Evolutionary conservation across 2,113 vertebrate species (phyloP), one percentile per base, ranked within the genome.

Genomic region (Ellobius talpinus): DNA sequence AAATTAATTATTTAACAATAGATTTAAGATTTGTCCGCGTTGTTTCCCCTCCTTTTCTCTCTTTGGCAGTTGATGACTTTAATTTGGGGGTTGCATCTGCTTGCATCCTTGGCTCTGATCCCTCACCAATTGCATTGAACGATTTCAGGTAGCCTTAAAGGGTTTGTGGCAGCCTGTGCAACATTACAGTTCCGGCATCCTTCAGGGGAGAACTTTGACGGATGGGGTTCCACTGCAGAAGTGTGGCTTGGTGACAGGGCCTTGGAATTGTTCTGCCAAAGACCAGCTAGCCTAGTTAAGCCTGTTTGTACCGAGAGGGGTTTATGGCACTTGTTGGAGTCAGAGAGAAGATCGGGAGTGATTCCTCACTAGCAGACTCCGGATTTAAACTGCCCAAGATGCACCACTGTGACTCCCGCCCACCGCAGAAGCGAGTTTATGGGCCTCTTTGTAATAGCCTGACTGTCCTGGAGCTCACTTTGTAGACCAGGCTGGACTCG

Each of bases 1-100:
- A 82, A 65, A 63, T 6, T 65, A 86, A 89, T 96, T 89, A 55
- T 66, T 95, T 96, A 89, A 68, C 97, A 93, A 93, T 77, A 85
- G 85, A 93, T 77, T 89, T 11, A 61, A 61, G 1, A 76, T 63
- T 87, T 7, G 76, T 17, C 21, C 5, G 3, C 55, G 68, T 23
- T 17, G 42, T 58, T 13, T 33, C 3, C 6, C 23, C 6, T 4
- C 17, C 31, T 5, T 8, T 11, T 4, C 47, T 31, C 14, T 6
- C 2, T 17, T 45, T 13, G 29, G 58, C 47, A 66, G 68, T 81
- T 92, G 63, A 76, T 91, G 74, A 74, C 88, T 89, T 93, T 78
- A 70, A 89, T 86, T 74, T 94, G 93, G 50, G 63, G 21, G 50
- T 65, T 58, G 52, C 81, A 19, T 88, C 36, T 58, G 26, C 73